Base-by-base conservation (phyloP, 1,140 invertebrate species). In the Drosophila setifemur region DNA sequence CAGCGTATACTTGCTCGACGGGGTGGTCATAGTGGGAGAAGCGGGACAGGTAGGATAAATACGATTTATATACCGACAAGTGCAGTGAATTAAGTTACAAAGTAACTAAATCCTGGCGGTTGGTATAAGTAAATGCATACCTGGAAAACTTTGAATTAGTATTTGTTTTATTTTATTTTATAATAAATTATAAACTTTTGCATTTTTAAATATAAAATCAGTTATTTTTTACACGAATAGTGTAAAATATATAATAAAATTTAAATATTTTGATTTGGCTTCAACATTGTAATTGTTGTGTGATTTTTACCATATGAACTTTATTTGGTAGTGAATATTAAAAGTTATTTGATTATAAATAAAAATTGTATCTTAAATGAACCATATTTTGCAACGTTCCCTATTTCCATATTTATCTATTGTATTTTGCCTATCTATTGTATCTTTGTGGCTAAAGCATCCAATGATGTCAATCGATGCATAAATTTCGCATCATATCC, bases 401-500 rank as follows among this genome's bases (percentile, higher is more conserved):
- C n/a, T 11, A 31, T 3, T 23, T 31, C 29, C 29, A n/a, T n/a
- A 31, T 31, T 31, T 31, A 11, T 11, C 11, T 21, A 39, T 23
- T 25, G n/a, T n/a, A n/a, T n/a, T n/a, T n/a, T n/a, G n/a, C n/a
- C 35, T 29, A 48, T 48, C 11, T 19, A 18, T 26, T 21, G 43
- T 40, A 58, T 63, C 40, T 63, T 61, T 47, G 39, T 19, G 47
- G 12, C 42, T 43, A 40, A 64, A 64, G 18, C 60, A 12, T n/a
- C 11, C 31, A 75, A 76, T 67, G 70, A 58, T 82, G 77, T 76
- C 77, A 82, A 82, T 68, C 64, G 74, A 82, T 82, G 77, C 72
- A 81, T 81, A 81, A 82, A 81, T 82, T 82, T 82, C 42, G 60
- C 60, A 68, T 82, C 74, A 76, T 60, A 53, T 57, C 70, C 68